Base-by-base conservation (phyloP, 2,797 vertebrate species). In the Choloepus didactylus region DNA sequence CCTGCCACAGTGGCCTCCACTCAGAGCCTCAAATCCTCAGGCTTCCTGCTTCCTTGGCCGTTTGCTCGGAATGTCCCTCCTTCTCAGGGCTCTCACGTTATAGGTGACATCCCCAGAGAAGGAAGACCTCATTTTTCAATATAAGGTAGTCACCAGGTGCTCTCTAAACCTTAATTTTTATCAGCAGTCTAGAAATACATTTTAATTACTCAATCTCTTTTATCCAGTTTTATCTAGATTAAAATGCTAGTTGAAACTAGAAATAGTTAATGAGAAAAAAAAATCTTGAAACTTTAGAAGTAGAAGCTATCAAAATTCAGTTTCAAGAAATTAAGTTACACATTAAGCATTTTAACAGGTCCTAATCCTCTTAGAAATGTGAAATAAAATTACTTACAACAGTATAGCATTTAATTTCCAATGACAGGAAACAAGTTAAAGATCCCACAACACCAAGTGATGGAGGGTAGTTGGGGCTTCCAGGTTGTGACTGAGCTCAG, bases 401-500 rank as follows among this genome's bases (percentile, higher is more conserved):
- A 79, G 62, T 8, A 29, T 44, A 6, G 5, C 62, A 64, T 62
- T 14, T 92, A 25, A 31, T 79, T 35, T 27, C 38, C 19, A 25
- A 25, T 69, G 29, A 35, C 38, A 29, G 6, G 15, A 75, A 72
- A 67, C 12, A 54, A 73, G n/a, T 38, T 23, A 69, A 89, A 67
- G 38, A 56, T 35, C 4, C 27, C 18, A 12, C 6, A 51, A 41
- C 59, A 59, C 44, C 38, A 64, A 8, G 19, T 38, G 41, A n/a
- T 35, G 59, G 41, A n/a, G 9, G 18, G 35, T 4, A 25, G 10
- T 29, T 66, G 3, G 54, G 46, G 69, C 31, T 3, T 3, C 3
- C 38, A 38, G 29, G 3, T 4, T 21, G 3, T 60, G 54, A 27
- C 3, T 21, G 15, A 3, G 18, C 4, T 3, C 1, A 60, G 9